Percentiles rank a stretch among this genome's conserved stretches.
Evolutionary conservation across 64 coral and sea anemone genomes (phyloP).

Genomic region (Montipora cactus): DNA sequence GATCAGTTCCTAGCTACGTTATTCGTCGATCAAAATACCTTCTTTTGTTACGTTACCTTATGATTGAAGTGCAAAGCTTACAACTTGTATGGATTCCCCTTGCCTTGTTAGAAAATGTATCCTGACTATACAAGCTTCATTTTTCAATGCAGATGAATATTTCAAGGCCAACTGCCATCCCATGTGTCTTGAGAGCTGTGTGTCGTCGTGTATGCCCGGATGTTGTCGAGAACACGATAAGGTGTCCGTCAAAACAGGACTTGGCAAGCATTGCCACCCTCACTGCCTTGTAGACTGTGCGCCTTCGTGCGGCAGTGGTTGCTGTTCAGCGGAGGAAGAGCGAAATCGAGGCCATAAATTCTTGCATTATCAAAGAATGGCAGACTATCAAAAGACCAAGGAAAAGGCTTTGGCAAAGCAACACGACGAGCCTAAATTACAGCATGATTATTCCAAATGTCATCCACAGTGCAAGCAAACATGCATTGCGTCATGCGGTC

Average conservation of each 20-base stretch:
- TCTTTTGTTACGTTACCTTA: too few relatives aligned
- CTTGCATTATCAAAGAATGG: slow-evolving; percentile 74
- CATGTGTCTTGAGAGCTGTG: slow-evolving; percentile 66
- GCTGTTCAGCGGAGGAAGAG: slow-evolving; percentile 82
- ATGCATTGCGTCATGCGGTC: slow-evolving; percentile 19
- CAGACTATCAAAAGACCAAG: slow-evolving; percentile 60
- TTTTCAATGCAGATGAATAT: slow-evolving; percentile 60
- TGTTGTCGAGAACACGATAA: slow-evolving; percentile 86
- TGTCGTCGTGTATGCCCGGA: slow-evolving; percentile 69
- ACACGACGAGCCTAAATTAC: slow-evolving; percentile 8
- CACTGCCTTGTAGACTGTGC: slow-evolving; percentile 50
- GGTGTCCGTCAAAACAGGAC: slow-evolving; percentile 63
- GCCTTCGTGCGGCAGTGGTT: slow-evolving; percentile 83
- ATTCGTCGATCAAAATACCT: too few relatives aligned
- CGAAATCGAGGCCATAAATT: slow-evolving; percentile 78
- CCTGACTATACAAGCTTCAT: neutral
- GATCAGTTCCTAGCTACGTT: too few relatives aligned
- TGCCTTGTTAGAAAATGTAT: neutral
- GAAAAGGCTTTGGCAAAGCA: slow-evolving; percentile 20
- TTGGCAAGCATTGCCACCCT: slow-evolving; percentile 78
- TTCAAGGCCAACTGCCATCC: slow-evolving; percentile 88
- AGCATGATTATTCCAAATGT: slow-evolving; percentile 8
- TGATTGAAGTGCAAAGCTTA: too few relatives aligned
- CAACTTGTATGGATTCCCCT: neutral
- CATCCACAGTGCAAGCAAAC: slow-evolving; percentile 44